Evolutionary conservation across 1,140 invertebrate species (phyloP).

Genomic region (Ceratina japonica): DNA sequence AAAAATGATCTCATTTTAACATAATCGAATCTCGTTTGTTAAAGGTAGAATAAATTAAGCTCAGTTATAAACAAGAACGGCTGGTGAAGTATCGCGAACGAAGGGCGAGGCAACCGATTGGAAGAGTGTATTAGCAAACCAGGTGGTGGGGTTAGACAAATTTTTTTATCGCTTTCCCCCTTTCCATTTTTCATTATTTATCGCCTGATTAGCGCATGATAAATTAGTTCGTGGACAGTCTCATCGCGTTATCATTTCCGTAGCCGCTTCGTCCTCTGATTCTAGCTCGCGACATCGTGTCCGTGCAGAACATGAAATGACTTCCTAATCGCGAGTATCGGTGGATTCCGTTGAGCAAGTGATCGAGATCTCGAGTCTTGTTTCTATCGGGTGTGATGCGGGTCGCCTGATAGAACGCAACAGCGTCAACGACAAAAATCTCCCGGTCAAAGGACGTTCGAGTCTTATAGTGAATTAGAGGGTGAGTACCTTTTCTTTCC

Average conservation of each 20-base stretch:
- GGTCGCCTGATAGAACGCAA: constrained; percentile 49
- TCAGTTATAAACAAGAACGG: too few species aligned
- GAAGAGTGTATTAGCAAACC: too few species aligned
- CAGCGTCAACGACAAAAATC: not conserved
- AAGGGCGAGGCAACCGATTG: too few species aligned
- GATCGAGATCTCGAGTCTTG: constrained; percentile 27
- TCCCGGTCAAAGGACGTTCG: constrained; percentile 39
- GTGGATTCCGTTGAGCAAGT: not conserved
- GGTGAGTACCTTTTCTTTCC: constrained; percentile 36
- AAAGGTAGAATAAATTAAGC: too few species aligned
- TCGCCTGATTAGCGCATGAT: not conserved
- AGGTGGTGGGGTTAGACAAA: too few species aligned
- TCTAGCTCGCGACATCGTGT: constrained; percentile 5
- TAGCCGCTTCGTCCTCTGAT: not conserved
- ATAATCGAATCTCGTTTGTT: too few species aligned
- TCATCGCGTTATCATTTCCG: not conserved
- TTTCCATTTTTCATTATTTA: not conserved
- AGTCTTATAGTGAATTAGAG: constrained; percentile 44
- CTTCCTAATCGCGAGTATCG: constrained; percentile 7
- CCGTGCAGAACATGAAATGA: constrained; percentile 3
- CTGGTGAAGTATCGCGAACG: too few species aligned
- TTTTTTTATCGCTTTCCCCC: not conserved
- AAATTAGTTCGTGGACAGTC: not conserved
- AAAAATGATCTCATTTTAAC: too few species aligned
- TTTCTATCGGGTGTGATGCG: constrained; percentile 38